Conservation (phyloP, 2,888 invertebrate species). For the Odontocerum albicorne region DNA sequence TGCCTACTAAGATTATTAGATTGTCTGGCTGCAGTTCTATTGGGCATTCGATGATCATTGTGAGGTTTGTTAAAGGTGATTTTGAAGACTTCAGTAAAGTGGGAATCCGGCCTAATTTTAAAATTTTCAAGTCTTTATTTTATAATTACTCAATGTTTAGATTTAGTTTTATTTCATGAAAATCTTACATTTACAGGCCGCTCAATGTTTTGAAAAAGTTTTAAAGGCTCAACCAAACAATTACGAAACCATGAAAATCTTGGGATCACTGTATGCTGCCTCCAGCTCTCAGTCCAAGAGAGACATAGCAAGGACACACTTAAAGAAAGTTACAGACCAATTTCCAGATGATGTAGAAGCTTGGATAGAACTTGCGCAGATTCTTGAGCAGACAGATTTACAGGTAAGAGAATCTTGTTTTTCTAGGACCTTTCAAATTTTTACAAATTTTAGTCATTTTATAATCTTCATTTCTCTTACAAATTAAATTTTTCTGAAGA, state of each 20-base stretch:
- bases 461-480: too few relatives aligned
- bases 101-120: too few relatives aligned
- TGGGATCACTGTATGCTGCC: slow-evolving; percentile 94
- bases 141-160: too few relatives aligned
- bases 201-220: slow-evolving; percentile 98
- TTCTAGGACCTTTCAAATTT: not conserved
- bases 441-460: too few relatives aligned
- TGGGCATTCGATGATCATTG: too few relatives aligned
- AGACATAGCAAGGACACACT: slow-evolving; percentile 90
- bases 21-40: too few relatives aligned
- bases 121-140: too few relatives aligned
- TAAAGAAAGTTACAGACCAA: slow-evolving; percentile 94
- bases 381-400: slow-evolving; percentile 93
- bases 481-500: too few relatives aligned
- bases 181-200: slow-evolving; percentile 83
- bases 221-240: slow-evolving; percentile 96
- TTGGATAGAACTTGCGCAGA: slow-evolving; percentile 98
- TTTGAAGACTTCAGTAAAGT: too few relatives aligned
- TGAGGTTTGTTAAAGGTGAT: too few relatives aligned
- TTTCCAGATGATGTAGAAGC: slow-evolving; percentile 99
- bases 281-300: slow-evolving; percentile 87
- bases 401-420: slow-evolving; percentile 46
- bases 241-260: slow-evolving; percentile 99
- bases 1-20: too few relatives aligned
- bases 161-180: too few relatives aligned